phyloP scores from a whole-genome alignment of 30 jellyfish, hydroid and myxozoan species.

The Haliclystus octoradiatus region DNA sequence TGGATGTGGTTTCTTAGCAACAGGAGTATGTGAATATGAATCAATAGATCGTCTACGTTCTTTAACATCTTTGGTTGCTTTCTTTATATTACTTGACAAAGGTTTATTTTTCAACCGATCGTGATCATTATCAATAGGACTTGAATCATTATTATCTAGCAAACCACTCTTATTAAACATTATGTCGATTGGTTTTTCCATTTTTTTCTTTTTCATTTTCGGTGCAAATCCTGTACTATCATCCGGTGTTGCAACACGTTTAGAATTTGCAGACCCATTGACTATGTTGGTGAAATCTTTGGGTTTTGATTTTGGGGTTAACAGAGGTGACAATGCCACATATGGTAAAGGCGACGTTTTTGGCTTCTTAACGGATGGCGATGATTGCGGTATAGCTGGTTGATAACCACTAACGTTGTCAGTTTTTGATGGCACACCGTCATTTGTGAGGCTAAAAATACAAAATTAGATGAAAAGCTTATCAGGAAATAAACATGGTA shows the following conservation, averaged over 20 bases:
- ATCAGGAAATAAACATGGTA: too few relatives aligned
- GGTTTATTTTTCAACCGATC: background rate
- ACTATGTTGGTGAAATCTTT: background rate
- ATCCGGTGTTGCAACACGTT: background rate
- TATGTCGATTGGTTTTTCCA: constrained; percentile 33
- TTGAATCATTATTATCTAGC: constrained; percentile 59
- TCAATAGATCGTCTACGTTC: constrained; percentile 4
- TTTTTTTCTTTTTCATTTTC: constrained; percentile 67
- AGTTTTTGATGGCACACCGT: background rate
- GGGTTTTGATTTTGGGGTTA: background rate
- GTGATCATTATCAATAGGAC: constrained; percentile 27
- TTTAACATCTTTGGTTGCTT: background rate
- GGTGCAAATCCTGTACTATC: constrained; percentile 37
- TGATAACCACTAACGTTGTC: background rate
- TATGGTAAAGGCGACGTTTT: background rate
- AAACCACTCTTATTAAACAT: constrained; percentile 24
- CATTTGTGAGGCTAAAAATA: background rate
- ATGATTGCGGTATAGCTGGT: background rate
- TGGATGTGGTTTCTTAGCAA: background rate
- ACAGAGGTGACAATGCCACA: background rate
- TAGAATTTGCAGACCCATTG: background rate
- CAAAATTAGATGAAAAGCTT: too few relatives aligned
- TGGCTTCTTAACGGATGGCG: background rate
- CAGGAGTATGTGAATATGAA: background rate
- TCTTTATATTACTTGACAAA: background rate